Base-by-base conservation (phyloP, 2,888 invertebrate species). In the Patella depressa region DNA sequence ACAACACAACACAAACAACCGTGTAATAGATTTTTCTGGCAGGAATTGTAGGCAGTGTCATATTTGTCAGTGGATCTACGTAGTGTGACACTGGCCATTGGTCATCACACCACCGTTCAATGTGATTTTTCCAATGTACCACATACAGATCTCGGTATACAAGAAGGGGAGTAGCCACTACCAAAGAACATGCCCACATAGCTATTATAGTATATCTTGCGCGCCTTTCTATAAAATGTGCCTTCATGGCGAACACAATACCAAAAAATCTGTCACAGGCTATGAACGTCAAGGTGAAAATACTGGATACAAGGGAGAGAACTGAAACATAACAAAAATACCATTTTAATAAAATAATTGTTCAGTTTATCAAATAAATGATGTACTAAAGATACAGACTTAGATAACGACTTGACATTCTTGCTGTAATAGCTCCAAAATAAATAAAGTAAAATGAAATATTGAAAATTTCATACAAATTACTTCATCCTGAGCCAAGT, bases 261-360 rank as follows among this genome's bases (percentile, higher is more conserved):
- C 96, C 96, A 3, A 96, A 95, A 45, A 97, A 92, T 29, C 97
- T 93, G 89, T 97, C 96, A 87, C 96, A 96, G 74, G 96, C 96
- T 0, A 97, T 95, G 34, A 95, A 93, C 57, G 95, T 94, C 78
- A 97, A 93, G 78, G 95, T 96, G 80, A 95, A 94, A 0, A 96
- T 95, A 72, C 95, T 95, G 3, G 96, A 94, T 74, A 97, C 92
- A 2, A 96, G 93, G 74, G 96, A 93, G 0, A 95, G 93, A 71
- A 95, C 96, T 94, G 92, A 53, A 87, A 88, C 72, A 78, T 12
- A 72, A 76, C 77, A 72, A 72, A 57, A 45, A 24, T 17, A 53
- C 9, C 45, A 45, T 45, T 45, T 45, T 45, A 45, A 45, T 45
- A 45, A 45, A 45, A 1, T 0, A 45, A 45, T 45, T 45, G 45